Percentiles rank a stretch among this genome's conserved stretches.
Conservation (phyloP, 2,888 invertebrate genomes). For the Cacoxenus indagator region DNA sequence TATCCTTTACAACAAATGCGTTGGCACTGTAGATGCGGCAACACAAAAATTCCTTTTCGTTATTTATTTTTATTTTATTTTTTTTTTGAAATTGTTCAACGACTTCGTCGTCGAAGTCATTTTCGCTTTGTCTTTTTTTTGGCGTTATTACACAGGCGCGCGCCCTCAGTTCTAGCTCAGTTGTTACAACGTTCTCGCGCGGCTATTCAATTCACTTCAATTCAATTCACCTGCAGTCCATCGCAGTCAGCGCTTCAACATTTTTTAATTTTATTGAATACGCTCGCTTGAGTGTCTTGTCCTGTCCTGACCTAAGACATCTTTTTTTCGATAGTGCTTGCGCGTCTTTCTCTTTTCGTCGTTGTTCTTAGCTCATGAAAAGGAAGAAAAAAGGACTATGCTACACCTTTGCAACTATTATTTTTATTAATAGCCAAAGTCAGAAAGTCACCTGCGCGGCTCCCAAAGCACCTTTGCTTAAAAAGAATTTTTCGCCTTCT, state of each 20-base stretch:
- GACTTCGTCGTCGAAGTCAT: not conserved
- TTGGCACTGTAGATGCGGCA: not conserved
- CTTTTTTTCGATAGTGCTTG: slow-evolving; percentile 60
- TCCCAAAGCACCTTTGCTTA: slow-evolving; percentile 21
- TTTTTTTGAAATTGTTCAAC: slow-evolving; percentile 48
- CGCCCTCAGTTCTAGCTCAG: slow-evolving; percentile 16
- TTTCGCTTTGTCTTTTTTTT: slow-evolving; percentile 32
- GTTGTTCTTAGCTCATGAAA: slow-evolving; percentile 1
- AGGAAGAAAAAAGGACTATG: not conserved
- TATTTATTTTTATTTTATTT: slow-evolving; percentile 26
- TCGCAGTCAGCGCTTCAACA: slow-evolving; percentile 36
- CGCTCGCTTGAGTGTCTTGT: not conserved
- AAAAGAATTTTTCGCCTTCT: slow-evolving; percentile 4
- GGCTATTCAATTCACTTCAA: not conserved
- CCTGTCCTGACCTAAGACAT: slow-evolving; percentile 65
- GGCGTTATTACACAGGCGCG: slow-evolving; percentile 30
- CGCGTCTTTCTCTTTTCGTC: slow-evolving; percentile 30
- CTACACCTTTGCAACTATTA: slow-evolving; percentile 52
- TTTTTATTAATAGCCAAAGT: slow-evolving; percentile 67
- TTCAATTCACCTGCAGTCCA: slow-evolving; percentile 54
- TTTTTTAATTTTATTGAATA: slow-evolving; percentile 18
- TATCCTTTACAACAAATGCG: slow-evolving; percentile 18
- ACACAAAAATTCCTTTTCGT: slow-evolving; percentile 31
- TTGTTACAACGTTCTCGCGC: not conserved
- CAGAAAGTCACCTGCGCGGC: slow-evolving; percentile 61